Evolutionary conservation across 2,797 vertebrate species (phyloP), one percentile per base, ranked within the genome.

Genomic region (Sitta carolinensis): DNA sequence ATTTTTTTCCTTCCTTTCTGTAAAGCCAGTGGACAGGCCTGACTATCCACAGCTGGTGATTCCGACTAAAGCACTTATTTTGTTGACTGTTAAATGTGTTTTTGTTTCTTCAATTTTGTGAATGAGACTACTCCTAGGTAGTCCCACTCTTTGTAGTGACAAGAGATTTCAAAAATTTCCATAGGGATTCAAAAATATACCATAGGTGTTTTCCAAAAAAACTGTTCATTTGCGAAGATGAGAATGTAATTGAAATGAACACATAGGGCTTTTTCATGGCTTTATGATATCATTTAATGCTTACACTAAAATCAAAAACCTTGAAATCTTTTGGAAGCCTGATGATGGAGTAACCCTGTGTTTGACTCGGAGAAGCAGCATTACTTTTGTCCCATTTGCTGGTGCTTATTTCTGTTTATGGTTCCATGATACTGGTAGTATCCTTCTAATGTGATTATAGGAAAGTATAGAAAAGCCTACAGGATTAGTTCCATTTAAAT

Each of bases 261-360:
- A 4, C 2, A 3, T 16, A 19, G 15, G 5, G 1, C 1, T 3
- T 21, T 63, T 50, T 50, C 5, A 43, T 43, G 47, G 25, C 62
- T 76, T 72, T 57, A 9, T 52, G 18, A 18, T 61, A 51, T 2
- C 2, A 21, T 50, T 84, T 81, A 43, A 63, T 55, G 25, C 23
- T 72, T 79, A 40, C 51, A 11, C 38, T 79, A 21, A 34, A 61
- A 57, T 64, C 0, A 68, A 22, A 75, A 66, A 17, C 6, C 7
- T 26, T 78, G 27, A 82, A 68, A 19, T 54, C 10, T 43, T 51
- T 16, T 7, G 36, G 52, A 73, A 64, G n/a, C 42, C 13, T 64
- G 42, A 34, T 63, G 51, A 57, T n/a, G 6, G 9, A 55, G 17
- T 68, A 76, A 48, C 21, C 22, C 8, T 58, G 10, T 59, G 26